Percentiles rank a stretch among this genome's conserved stretches.
These are phyloP conservation scores for Porites divaricata DNA, from an alignment of 92 coral and sea anemone species.

Conservation along the genomic window DNA sequence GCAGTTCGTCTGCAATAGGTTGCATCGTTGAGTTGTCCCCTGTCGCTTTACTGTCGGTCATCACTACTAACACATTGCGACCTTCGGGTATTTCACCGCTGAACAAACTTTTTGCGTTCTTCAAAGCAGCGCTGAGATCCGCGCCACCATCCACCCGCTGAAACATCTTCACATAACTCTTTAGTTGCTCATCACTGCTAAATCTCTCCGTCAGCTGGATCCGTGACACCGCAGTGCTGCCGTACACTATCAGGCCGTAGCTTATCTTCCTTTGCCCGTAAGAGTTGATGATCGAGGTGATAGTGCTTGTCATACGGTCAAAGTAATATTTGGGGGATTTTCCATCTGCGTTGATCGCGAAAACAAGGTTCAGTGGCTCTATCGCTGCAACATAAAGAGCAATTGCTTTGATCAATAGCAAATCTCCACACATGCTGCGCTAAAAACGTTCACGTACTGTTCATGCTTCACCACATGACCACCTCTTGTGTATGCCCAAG, in stretches of 20 bases:
- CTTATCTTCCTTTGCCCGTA: conserved; percentile 75
- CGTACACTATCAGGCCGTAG: conserved; percentile 83
- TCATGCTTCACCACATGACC: no score
- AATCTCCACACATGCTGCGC: no score
- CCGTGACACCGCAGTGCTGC: conserved; percentile 62
- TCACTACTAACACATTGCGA: conserved; percentile 77
- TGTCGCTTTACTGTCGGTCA: conserved; percentile 80
- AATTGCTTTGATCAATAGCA: background rate
- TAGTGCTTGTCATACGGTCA: conserved; percentile 68
- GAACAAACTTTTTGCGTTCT: conserved; percentile 68
- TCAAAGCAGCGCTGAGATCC: conserved; percentile 64
- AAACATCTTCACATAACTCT: conserved; percentile 63
- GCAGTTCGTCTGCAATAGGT: conserved; percentile 9
- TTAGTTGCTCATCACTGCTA: conserved; percentile 57
- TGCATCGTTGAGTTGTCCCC: conserved; percentile 19
- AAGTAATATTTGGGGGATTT: conserved; percentile 63
- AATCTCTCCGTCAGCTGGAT: conserved; percentile 75
- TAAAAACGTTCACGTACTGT: no score
- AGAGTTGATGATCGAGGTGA: conserved; percentile 80
- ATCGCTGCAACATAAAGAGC: conserved; percentile 29
- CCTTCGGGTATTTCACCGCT: conserved; percentile 60
- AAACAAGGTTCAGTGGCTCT: conserved; percentile 78
- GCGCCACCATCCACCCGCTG: conserved; percentile 62
- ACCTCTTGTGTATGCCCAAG: no score
- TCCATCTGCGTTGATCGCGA: conserved; percentile 85